Evolutionary conservation across 2,113 vertebrate species (phyloP).

Genomic region (Salvator merianae): DNA sequence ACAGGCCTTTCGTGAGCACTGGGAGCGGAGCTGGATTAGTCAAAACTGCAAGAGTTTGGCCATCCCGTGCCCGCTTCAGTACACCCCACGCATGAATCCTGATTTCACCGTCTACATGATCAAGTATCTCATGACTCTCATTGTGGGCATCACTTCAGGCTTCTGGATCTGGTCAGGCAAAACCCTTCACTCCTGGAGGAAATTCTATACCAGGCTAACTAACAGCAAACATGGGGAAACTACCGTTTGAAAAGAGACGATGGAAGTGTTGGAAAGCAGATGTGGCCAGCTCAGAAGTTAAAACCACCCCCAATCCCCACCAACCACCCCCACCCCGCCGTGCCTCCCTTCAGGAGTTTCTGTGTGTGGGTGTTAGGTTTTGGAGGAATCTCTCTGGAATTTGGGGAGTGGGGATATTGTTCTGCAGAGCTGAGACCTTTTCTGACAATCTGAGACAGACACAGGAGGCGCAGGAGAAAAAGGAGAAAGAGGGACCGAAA

Average conservation of each 20-base stretch:
- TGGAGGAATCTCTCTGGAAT: background rate
- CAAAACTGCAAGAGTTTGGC: conserved; percentile 93
- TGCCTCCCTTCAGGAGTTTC: background rate
- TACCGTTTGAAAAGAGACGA: conserved; percentile 79
- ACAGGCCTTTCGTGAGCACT: conserved; percentile 94
- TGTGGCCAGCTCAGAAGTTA: conserved; percentile 13
- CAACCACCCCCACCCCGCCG: background rate
- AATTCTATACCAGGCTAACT: conserved; percentile 93
- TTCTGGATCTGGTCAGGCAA: conserved; percentile 99
- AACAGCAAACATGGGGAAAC: conserved; percentile 93
- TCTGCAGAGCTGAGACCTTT: background rate
- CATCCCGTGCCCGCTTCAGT: conserved; percentile 90
- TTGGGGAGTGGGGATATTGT: background rate
- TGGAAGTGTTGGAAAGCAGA: conserved; percentile 10
- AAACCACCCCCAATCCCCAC: background rate
- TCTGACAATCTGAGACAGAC: conserved; percentile 9
- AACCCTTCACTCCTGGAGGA: conserved; percentile 97
- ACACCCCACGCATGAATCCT: conserved; percentile 88
- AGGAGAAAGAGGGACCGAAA: conserved; percentile 16
- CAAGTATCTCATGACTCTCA: conserved; percentile 99
- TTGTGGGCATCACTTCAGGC: conserved; percentile 97
- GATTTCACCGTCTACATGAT: conserved; percentile 99
- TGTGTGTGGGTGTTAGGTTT: background rate
- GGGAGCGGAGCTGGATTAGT: conserved; percentile 95
- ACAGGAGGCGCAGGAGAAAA: background rate